Base-by-base conservation (phyloP, 2,797 vertebrate species). In the Xiphophorus birchmanni region DNA sequence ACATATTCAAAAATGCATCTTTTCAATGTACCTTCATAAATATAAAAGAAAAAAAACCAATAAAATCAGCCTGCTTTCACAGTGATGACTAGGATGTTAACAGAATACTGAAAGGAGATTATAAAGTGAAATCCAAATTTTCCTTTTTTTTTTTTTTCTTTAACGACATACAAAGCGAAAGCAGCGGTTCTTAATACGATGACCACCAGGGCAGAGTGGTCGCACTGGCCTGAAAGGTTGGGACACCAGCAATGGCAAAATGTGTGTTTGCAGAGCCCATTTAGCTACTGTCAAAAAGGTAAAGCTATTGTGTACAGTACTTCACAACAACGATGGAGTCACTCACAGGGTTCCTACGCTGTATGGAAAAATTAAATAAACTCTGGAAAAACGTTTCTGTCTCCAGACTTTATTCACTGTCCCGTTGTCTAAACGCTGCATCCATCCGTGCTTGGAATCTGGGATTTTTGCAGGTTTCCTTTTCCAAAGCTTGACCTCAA, bases 11-110 rank as follows among this genome's bases (percentile, higher is more conserved):
- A 93, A 93, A 92, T 87, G 92, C 89, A 94, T 94, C 90, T 95
- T 95, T 93, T 95, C 91, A 95, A 95, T 96, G 96, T 96, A 96
- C 96, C 96, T 96, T 96, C 96, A 96, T 96, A 96, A 96, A 96
- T 96, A 92, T 90, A 88, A 82, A 79, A 90, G 65, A 69, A 69
- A 88, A 79, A 84, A 93, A 91, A 92, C 90, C 65, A 69, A 89
- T 87, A 88, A 90, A 84, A 92, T 92, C 94, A 95, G 95, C 91
- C 95, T 95, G 95, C 90, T 94, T 95, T 96, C 95, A 96, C 96
- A 96, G 95, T 95, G 94, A 96, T 90, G 92, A 95, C 95, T 93
- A 95, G 94, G 94, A 94, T 94, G 94, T 93, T 95, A 92, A 94
- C 93, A 94, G 93, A 96, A 96, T 96, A 96, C 96, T 96, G 96